Evolutionary conservation across 2,888 invertebrate genomes (phyloP).

Genomic region (Platycnemis pennipes): DNA sequence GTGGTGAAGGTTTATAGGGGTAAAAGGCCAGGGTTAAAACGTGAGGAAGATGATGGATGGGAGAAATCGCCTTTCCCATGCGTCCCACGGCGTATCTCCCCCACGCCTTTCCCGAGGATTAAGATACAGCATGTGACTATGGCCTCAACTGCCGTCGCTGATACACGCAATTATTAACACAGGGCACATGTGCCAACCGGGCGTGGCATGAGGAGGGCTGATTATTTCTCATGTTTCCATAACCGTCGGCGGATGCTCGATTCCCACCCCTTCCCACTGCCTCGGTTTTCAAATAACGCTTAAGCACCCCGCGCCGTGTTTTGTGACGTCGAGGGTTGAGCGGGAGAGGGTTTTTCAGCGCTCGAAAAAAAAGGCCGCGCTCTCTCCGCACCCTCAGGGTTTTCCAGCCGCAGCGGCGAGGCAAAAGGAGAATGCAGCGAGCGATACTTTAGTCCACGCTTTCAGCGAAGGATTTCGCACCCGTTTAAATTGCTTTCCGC

Average conservation of each 20-base stretch:
- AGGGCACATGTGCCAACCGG: not conserved
- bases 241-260: conserved; percentile 13
- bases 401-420: not conserved
- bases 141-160: not conserved
- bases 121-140: conserved; percentile 13
- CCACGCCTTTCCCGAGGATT: not conserved
- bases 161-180: not conserved
- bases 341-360: not conserved
- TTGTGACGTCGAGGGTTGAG: not conserved
- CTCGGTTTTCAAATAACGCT: not conserved
- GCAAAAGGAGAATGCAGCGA: not conserved
- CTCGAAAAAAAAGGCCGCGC: not conserved
- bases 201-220: not conserved
- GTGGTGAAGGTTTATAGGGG: not conserved
- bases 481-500: not conserved
- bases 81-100: not conserved
- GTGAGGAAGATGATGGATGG: conserved; percentile 32
- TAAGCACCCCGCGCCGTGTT: not conserved
- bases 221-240: conserved; percentile 7
- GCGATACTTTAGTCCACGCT: not conserved
- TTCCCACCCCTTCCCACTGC: not conserved
- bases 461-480: conserved; percentile 23
- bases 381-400: not conserved
- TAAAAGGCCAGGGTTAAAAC: not conserved
- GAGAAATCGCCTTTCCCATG: not conserved